Conservation (phyloP, 2,888 invertebrate genomes). For the Periphyllus acericola region DNA sequence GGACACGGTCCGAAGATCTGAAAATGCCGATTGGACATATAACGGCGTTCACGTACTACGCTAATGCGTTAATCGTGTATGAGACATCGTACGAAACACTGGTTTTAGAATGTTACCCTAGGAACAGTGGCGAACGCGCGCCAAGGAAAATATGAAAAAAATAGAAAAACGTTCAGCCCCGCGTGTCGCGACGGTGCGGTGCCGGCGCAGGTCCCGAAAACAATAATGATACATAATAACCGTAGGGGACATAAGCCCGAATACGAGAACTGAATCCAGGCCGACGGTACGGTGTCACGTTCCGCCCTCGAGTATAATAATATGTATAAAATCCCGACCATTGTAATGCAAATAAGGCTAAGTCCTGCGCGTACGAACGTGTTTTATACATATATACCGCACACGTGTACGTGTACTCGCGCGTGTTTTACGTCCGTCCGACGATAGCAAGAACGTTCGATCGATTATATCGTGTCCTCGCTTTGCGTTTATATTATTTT, state of each 20-base stretch:
- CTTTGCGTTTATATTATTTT: not conserved
- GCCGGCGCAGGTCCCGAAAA: not conserved
- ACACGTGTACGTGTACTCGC: not conserved
- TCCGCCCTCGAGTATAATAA: not conserved
- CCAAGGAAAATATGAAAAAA: no score
- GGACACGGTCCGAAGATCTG: no score
- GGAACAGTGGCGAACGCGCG: no score
- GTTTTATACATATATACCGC: no score
- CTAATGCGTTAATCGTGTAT: no score
- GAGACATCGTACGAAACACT: no score
- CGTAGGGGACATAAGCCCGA: not conserved
- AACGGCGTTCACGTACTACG: no score
- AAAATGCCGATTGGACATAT: no score
- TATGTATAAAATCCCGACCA: conserved; percentile 8
- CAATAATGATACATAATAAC: not conserved
- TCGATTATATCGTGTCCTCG: not conserved
- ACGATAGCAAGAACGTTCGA: not conserved
- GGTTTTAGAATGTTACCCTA: no score
- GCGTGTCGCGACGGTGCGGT: no score
- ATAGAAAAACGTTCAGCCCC: not conserved
- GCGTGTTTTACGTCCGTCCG: conserved; percentile 8
- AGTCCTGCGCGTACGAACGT: not conserved
- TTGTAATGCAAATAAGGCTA: conserved; percentile 26
- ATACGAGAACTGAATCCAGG: not conserved
- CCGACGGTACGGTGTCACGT: conserved; percentile 2